These are phyloP conservation scores for Megastigmus dorsalis DNA, from an alignment of 2,888 invertebrate genomes.

Conservation along the genomic window DNA sequence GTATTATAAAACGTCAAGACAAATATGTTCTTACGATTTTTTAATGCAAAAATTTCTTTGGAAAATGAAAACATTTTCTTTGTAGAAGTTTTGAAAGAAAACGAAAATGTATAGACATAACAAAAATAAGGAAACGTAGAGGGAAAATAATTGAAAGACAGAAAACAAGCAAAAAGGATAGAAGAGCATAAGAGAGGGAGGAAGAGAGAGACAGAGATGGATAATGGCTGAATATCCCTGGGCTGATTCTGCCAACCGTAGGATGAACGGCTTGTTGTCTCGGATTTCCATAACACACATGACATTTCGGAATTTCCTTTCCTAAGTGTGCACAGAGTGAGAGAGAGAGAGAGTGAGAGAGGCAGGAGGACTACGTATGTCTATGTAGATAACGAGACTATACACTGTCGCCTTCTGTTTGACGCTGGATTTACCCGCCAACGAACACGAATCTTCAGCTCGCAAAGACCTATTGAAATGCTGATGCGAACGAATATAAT, in stretches of 20 bases:
- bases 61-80: too few species aligned
- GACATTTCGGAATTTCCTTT: slow-evolving; percentile 34
- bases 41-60: too few species aligned
- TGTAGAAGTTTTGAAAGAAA: too few species aligned
- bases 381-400: slow-evolving; percentile 7
- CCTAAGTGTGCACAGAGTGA: neutral
- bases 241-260: slow-evolving; percentile 12
- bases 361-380: neutral
- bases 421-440: slow-evolving; percentile 20
- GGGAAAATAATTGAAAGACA: neutral
- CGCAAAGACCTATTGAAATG: too few species aligned
- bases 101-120: too few species aligned
- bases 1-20: too few species aligned
- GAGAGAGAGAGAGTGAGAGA: too few species aligned
- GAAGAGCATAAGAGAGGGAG: neutral
- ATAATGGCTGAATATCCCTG: neutral
- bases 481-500: too few species aligned
- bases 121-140: neutral
- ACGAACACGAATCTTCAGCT: too few species aligned
- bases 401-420: neutral
- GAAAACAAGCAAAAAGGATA: neutral
- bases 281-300: slow-evolving; percentile 43
- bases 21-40: too few species aligned
- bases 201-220: slow-evolving; percentile 9
- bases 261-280: slow-evolving; percentile 35